phyloP scores from a whole-genome alignment of 2,113 vertebrate genomes.

The Chitala chitala region DNA sequence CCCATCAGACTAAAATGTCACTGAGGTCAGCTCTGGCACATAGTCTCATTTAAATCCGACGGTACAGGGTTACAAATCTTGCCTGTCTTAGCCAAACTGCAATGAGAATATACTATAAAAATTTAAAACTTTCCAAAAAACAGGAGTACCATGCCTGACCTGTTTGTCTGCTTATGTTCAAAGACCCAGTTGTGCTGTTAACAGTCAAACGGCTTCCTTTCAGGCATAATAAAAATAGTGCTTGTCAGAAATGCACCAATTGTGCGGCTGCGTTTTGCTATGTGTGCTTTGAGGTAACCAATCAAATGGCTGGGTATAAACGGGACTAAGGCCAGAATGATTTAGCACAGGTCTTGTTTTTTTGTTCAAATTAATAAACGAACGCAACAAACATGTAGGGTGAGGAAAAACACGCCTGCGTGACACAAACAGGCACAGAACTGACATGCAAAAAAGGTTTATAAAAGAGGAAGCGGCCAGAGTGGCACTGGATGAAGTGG shows the following conservation, averaged over 20 bases:
- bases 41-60: conserved; percentile 19
- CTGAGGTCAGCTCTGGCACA: not conserved
- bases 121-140: no score
- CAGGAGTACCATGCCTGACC: no score
- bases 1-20: not conserved
- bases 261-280: not conserved
- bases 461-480: conserved; percentile 37
- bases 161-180: no score
- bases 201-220: no score
- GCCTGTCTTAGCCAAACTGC: not conserved
- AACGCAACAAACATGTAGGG: conserved; percentile 23
- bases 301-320: conserved; percentile 3
- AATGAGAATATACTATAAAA: not conserved
- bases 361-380: conserved; percentile 19
- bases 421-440: conserved; percentile 25
- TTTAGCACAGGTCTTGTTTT: not conserved
- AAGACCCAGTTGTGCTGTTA: no score
- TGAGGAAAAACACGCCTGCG: conserved; percentile 28
- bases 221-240: no score
- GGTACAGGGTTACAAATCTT: not conserved
- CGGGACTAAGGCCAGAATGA: conserved; percentile 10
- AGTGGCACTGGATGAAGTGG: conserved; percentile 27
- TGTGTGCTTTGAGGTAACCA: not conserved
- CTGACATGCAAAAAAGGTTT: conserved; percentile 48
- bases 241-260: not conserved